Evolutionary conservation across 2,797 vertebrate species (phyloP).

Genomic region (Brachymystax lenok): DNA sequence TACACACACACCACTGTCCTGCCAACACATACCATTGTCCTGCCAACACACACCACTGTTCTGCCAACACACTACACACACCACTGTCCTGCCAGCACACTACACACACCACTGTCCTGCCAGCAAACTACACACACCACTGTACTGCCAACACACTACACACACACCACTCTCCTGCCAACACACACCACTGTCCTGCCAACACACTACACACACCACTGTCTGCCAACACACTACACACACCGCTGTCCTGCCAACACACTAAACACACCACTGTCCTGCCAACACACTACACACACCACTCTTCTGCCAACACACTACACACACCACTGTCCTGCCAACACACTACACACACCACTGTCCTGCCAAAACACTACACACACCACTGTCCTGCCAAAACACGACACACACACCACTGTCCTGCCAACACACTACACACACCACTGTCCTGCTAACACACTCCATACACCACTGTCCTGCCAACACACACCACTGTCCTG

Average conservation of each 20-base stretch:
- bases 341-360: conserved; percentile 1
- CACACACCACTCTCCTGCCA: background rate
- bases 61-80: conserved; percentile 9
- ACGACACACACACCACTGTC: no score
- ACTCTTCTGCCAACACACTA: conserved; percentile 6
- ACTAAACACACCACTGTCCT: background rate
- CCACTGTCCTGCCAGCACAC: background rate
- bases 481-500: conserved; percentile 1
- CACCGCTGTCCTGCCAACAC: background rate
- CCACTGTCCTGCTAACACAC: background rate
- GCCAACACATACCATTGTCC: no score
- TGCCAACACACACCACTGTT: conserved; percentile 12
- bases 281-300: conserved; percentile 25
- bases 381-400: background rate
- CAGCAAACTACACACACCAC: background rate
- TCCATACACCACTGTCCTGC: background rate
- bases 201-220: conserved; percentile 10
- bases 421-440: background rate
- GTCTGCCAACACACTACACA: no score
- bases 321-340: background rate
- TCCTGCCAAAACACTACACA: conserved; percentile 15
- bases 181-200: conserved; percentile 6
- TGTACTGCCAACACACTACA: no score
- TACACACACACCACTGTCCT: conserved; percentile 18
- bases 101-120: no score